Conservation (phyloP, 2,113 vertebrate species). For the Collichthys lucidus region DNA sequence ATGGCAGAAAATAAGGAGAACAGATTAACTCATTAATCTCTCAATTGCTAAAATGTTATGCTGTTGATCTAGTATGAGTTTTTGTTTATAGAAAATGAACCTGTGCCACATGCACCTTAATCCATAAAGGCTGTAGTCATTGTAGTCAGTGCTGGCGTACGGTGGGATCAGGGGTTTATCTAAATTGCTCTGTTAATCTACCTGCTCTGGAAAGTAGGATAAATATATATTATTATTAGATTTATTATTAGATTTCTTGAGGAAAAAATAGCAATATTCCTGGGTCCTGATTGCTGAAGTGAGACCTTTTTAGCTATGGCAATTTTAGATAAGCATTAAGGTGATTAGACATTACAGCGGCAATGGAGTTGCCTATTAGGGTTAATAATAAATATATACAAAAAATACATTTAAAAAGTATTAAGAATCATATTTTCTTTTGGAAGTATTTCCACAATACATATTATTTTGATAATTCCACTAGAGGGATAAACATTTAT, state of each 20-base stretch:
- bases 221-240: not conserved
- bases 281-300: not conserved
- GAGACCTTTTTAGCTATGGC: not conserved
- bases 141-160: not conserved
- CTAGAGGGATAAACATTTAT: not conserved
- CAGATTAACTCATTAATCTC: not conserved
- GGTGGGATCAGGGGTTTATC: not conserved
- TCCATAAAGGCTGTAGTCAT: not conserved
- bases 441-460: not conserved
- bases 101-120: not conserved
- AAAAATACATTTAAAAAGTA: too few relatives aligned
- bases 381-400: too few relatives aligned
- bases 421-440: not conserved
- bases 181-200: not conserved
- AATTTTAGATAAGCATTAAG: not conserved
- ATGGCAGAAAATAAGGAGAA: not conserved
- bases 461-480: not conserved
- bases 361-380: not conserved
- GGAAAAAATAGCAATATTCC: not conserved
- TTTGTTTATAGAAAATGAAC: not conserved
- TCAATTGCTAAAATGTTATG: not conserved
- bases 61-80: not conserved
- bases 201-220: not conserved
- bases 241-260: too few relatives aligned
- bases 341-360: not conserved